Evolutionary conservation across 2,113 vertebrate genomes (phyloP).

Genomic region (Pseudopipra pipra): DNA sequence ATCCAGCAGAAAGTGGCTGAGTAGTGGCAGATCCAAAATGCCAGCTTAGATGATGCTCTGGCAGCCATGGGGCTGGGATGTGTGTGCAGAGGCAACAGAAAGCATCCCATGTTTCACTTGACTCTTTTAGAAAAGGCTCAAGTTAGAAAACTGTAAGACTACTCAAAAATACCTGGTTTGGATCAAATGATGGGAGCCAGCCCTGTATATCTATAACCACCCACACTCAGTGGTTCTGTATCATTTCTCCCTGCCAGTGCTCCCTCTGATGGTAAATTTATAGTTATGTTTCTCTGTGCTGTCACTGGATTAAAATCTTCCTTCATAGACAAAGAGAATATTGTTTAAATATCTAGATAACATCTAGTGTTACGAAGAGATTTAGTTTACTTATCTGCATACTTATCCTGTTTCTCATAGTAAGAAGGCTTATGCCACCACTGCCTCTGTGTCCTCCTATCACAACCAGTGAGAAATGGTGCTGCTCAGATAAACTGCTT

Average conservation of each 20-base stretch:
- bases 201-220: neutral
- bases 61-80: accelerated
- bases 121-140: neutral
- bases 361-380: neutral
- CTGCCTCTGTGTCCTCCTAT: neutral
- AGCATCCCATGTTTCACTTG: neutral
- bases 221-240: neutral
- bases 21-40: accelerated
- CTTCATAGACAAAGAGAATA: neutral
- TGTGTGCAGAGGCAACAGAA: neutral
- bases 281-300: neutral
- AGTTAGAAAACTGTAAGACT: neutral
- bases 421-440: neutral
- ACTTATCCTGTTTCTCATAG: neutral
- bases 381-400: neutral
- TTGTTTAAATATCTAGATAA: neutral
- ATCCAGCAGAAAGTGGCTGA: neutral
- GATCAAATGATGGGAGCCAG: neutral
- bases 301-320: neutral
- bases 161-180: neutral
- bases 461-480: neutral
- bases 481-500: neutral
- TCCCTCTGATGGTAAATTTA: neutral
- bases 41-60: neutral
- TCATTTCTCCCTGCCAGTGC: neutral